Evolutionary conservation across 92 coral and sea anemone species (phyloP).

Genomic region (Porites divaricata): DNA sequence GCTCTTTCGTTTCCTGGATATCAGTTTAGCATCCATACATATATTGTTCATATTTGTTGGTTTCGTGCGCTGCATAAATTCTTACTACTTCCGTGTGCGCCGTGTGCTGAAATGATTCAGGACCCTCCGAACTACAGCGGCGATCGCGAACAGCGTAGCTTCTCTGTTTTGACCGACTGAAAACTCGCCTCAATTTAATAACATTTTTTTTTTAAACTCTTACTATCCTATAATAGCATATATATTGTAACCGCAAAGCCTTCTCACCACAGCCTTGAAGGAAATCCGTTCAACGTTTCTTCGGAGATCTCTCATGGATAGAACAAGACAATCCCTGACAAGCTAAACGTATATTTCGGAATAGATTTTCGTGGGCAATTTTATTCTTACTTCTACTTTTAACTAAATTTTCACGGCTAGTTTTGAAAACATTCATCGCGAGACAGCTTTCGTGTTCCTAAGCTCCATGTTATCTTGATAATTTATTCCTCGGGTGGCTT

Average conservation of each 20-base stretch:
- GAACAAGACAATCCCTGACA: too few relatives aligned
- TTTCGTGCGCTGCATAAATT: too few relatives aligned
- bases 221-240: not conserved
- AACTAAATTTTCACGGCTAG: not conserved
- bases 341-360: not conserved
- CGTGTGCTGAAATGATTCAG: too few relatives aligned
- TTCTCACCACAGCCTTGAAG: not conserved
- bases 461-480: constrained; percentile 5
- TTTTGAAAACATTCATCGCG: not conserved
- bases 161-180: not conserved
- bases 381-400: not conserved
- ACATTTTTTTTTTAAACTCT: not conserved
- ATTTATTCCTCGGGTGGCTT: constrained; percentile 31
- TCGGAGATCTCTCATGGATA: not conserved
- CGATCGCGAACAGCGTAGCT: not conserved
- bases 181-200: not conserved
- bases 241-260: not conserved
- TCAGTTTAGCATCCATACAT: not conserved
- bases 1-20: not conserved
- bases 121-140: not conserved
- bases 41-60: too few relatives aligned
- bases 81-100: too few relatives aligned
- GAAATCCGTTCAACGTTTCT: not conserved
- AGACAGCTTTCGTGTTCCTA: not conserved
- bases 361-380: not conserved